Base-by-base conservation (phyloP, 2,113 vertebrate genomes). In the Ploceus nigricollis region DNA sequence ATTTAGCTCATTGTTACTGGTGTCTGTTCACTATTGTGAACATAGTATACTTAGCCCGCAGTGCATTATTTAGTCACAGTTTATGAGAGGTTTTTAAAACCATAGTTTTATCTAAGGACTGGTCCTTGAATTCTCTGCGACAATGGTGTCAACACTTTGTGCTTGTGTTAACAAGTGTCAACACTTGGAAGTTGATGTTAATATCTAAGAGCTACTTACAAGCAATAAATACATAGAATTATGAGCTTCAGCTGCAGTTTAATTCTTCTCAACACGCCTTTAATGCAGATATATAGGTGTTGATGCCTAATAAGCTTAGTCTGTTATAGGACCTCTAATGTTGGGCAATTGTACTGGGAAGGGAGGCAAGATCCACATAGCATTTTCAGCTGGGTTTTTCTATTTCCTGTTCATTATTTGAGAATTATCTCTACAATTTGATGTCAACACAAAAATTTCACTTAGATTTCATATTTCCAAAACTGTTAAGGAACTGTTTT, bases 261-360 rank as follows among this genome's bases (percentile, higher is more conserved):
- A 71, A 63, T 33, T 83, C n/a, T 27, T 79, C 12, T 68, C 44
- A 81, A n/a, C 9, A 40, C n/a, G 37, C 6, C 5, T 73, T 77
- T 75, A 77, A 58, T 47, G 4, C 13, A 68, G 9, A 4, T n/a
- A 28, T 42, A 75, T 45, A 39, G 18, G 10, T 22, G 57, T 45
- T 80, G 40, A n/a, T 42, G 11, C 13, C 33, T 88, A 25, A 45
- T 61, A 77, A 85, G 0, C 2, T 82, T 25, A 14, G 11, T 69
- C 7, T 77, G 6, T 27, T 42, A 17, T 10, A 72, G 7, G 33
- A 39, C 11, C 3, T 53, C 21, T 77, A 48, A 69, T 1, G 1
- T 2, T 58, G 22, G 4, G 1, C 27, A 75, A 3, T 24, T 57
- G 19, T 37, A 20, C 6, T n/a, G 1, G 1, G 12, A 16, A 61